Percentiles rank a stretch among this genome's conserved stretches.
Conservation (phyloP, 2,888 invertebrate genomes). For the Papilio elwesi region DNA sequence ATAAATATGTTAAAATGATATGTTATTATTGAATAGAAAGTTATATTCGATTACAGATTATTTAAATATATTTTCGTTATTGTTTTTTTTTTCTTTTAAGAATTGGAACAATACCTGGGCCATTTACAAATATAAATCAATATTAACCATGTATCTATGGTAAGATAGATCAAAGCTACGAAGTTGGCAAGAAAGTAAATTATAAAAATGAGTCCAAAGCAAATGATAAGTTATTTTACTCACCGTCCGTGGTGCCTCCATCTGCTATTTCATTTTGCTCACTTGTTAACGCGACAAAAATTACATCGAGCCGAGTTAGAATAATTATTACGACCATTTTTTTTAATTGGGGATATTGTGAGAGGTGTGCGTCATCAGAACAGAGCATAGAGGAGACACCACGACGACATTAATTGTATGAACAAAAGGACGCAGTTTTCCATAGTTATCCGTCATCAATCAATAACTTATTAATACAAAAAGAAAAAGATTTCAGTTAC, state of each 20-base stretch:
- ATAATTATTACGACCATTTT: constrained; percentile 4
- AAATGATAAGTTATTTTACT: constrained; percentile 57
- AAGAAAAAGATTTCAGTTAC: neutral
- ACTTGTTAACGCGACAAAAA: constrained; percentile 48
- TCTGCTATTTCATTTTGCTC: constrained; percentile 56
- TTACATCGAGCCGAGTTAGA: constrained; percentile 40
- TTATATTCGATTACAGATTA: too few relatives aligned
- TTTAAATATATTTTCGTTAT: too few relatives aligned
- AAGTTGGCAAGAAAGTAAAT: neutral
- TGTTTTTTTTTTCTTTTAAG: too few relatives aligned
- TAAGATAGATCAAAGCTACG: neutral
- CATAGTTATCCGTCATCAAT: constrained; percentile 82
- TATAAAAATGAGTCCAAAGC: neutral
- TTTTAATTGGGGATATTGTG: constrained; percentile 43
- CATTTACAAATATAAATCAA: neutral
- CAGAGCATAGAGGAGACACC: constrained; percentile 82
- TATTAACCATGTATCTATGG: neutral
- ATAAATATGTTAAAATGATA: too few relatives aligned
- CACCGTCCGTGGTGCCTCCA: constrained; percentile 79
- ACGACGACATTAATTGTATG: constrained; percentile 70
- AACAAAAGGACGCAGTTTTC: constrained; percentile 63
- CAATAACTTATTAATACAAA: constrained; percentile 59
- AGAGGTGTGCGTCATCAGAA: constrained; percentile 79
- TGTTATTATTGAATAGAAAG: too few relatives aligned
- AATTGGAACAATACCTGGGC: constrained; percentile 27